Evolutionary conservation across 2,113 vertebrate species (phyloP), one percentile per base, ranked within the genome.

Genomic region (Scopus umbretta): DNA sequence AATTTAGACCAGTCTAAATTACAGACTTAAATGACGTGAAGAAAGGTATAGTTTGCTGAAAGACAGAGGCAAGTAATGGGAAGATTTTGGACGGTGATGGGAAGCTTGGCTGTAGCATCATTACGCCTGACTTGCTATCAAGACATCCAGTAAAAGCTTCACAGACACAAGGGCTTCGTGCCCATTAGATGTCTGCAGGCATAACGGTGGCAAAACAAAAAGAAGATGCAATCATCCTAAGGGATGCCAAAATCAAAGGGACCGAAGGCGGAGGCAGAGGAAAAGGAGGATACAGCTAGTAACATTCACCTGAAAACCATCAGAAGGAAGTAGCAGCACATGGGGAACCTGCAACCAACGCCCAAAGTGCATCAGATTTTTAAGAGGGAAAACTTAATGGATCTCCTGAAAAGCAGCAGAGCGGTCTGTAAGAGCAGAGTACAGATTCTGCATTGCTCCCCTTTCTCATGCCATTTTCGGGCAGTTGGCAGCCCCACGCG

Each of bases 341-440:
- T 0, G 0, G 18, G 3, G 32, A 67, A 66, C 18, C 50, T 72
- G 27, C 40, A 81, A 82, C 11, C 1, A 1, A 70, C 38, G 38
- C 38, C 61, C 38, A 30, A 66, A 84, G 27, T 6, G 6, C 18
- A 43, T 8, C 17, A 17, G 17, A 55, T 55, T 70, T 88, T 81
- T 45, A 59, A 59, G 56, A 59, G 25, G 38, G 9, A 78, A 80
- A 92, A 50, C 13, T 22, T 17, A 70, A 20, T 1, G 17, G 7
- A 43, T 13, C 42, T 70, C 38, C 72, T 59, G 65, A 75, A 92
- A 85, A 89, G 55, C 56, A 71, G n/a, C 36, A 52, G 30, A 81
- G 55, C 80, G 17, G 23, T 40, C 61, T 84, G 40, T 18, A 67
- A 63, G 47, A 80, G 38, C 29, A 27, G 32, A 87, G 34, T 4